These are phyloP conservation scores for Takifugu rubripes DNA, from an alignment of 2,797 vertebrate genomes.

Conservation along the genomic window DNA sequence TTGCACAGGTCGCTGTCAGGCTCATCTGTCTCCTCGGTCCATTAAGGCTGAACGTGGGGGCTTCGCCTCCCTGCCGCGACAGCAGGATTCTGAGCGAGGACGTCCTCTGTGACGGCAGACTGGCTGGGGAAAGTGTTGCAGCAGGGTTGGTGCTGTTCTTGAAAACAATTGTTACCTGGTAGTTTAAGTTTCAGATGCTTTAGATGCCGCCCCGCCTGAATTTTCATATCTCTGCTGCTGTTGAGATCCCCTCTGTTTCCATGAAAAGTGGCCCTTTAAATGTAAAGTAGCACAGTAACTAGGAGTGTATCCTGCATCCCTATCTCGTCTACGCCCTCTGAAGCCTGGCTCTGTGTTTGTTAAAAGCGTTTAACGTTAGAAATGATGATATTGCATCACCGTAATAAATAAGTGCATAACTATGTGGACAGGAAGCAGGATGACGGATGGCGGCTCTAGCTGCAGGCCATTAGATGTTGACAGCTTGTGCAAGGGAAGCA, in stretches of 20 bases:
- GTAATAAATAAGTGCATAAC: conserved; percentile 80
- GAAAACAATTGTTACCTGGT: conserved; percentile 8
- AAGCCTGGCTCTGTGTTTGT: conserved; percentile 30
- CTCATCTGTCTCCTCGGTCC: conserved; percentile 86
- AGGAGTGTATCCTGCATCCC: neutral
- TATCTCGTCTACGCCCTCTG: conserved; percentile 24
- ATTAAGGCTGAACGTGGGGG: conserved; percentile 59
- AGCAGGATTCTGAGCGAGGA: conserved; percentile 31
- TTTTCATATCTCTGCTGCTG: neutral
- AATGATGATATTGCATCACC: conserved; percentile 78
- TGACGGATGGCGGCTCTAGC: conserved; percentile 73
- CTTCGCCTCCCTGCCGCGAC: conserved; percentile 52
- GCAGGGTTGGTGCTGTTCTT: conserved; percentile 4
- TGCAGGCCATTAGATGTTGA: conserved; percentile 80
- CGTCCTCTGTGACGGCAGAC: conserved; percentile 17
- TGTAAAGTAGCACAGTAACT: conserved; percentile 9
- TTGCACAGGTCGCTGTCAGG: conserved; percentile 81
- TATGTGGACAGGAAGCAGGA: conserved; percentile 76
- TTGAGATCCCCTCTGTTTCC: conserved; percentile 8
- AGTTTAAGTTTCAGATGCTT: neutral
- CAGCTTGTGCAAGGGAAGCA: conserved; percentile 75
- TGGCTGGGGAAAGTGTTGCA: conserved; percentile 6
- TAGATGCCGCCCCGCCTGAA: neutral
- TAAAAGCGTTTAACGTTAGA: conserved; percentile 65
- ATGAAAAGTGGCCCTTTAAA: conserved; percentile 1